phyloP scores from a whole-genome alignment of 1,140 invertebrate species.

The Drosophila busckii region DNA sequence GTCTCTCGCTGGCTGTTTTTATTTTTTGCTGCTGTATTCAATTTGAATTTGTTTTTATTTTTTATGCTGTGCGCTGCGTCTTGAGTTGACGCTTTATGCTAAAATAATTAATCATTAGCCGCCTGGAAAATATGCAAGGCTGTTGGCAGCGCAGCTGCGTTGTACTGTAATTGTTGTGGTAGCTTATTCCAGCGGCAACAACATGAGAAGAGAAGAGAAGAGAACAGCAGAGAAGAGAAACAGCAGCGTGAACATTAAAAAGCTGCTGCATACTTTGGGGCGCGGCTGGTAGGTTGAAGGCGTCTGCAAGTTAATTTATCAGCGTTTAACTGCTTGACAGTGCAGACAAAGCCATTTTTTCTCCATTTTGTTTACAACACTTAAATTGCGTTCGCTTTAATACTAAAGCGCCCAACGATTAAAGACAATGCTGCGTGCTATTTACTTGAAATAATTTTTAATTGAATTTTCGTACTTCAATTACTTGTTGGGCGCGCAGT shows the following conservation, averaged over 20 bases:
- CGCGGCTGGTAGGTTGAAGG: slow-evolving; percentile 1
- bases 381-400: slow-evolving; percentile 10
- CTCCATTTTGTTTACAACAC: background rate
- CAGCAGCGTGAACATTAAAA: slow-evolving; percentile 51
- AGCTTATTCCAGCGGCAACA: no score
- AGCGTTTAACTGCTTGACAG: slow-evolving; percentile 71
- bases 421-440: no score
- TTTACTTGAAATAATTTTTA: no score
- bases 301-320: slow-evolving; percentile 68
- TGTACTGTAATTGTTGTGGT: slow-evolving; percentile 66
- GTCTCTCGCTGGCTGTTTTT: background rate
- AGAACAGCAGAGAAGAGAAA: background rate
- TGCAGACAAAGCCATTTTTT: slow-evolving; percentile 19
- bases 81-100: slow-evolving; percentile 75
- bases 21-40: background rate
- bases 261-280: slow-evolving; percentile 51
- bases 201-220: background rate
- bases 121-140: slow-evolving; percentile 63
- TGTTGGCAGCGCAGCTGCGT: slow-evolving; percentile 40
- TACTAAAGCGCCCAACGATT: slow-evolving; percentile 49
- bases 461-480: no score
- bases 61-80: slow-evolving; percentile 31
- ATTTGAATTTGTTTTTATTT: background rate
- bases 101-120: slow-evolving; percentile 76
- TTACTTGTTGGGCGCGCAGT: no score